Evolutionary conservation across 37 sponge, comb jelly and placozoan genomes (phyloP).

Genomic region (Beroe forskalii): DNA sequence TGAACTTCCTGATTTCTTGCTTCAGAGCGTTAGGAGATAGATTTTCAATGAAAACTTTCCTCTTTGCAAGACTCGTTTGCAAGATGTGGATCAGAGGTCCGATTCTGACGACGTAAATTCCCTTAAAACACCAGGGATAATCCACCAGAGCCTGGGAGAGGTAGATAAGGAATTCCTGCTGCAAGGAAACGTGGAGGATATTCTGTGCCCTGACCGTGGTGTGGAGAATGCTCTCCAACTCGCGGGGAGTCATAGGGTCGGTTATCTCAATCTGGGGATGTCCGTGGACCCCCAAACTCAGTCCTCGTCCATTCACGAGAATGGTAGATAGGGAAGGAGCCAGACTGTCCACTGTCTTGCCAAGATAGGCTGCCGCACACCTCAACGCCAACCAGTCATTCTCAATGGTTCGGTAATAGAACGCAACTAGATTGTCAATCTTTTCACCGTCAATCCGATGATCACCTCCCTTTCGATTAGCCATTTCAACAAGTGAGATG

Average conservation of each 20-base stretch:
- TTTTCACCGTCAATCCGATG: not conserved
- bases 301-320: conserved; percentile 65
- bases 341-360: conserved; percentile 83
- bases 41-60: not conserved
- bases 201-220: not conserved
- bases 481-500: not conserved
- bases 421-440: not conserved
- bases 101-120: not conserved
- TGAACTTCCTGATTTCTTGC: not conserved
- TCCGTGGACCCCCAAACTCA: not conserved
- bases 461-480: not conserved
- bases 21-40: not conserved
- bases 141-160: not conserved
- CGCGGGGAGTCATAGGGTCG: not conserved
- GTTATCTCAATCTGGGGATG: not conserved
- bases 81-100: not conserved
- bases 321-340: conserved; percentile 80
- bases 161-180: conserved; percentile 29
- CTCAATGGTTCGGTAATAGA: not conserved
- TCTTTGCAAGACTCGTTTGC: not conserved
- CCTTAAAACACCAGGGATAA: not conserved
- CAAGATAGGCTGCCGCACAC: conserved; percentile 73
- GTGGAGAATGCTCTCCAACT: not conserved
- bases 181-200: not conserved
- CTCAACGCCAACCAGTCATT: conserved; percentile 74